phyloP scores from a whole-genome alignment of 2,888 invertebrate genomes.

The Microctonus brassicae region DNA sequence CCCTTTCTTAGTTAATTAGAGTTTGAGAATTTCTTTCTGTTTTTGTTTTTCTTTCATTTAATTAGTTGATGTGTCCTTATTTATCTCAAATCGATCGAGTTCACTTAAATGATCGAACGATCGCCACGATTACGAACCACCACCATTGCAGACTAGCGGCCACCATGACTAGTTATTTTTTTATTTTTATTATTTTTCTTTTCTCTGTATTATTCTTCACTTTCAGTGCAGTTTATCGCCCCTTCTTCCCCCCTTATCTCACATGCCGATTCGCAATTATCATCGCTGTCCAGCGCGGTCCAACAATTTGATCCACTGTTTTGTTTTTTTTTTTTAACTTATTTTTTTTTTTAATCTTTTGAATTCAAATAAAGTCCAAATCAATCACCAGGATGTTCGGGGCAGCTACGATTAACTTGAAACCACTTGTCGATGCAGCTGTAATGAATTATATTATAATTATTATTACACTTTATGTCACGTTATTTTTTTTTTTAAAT shows the following conservation, averaged over 20 bases:
- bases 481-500: neutral
- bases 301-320: constrained; percentile 57
- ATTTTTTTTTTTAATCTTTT: constrained; percentile 45
- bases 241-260: constrained; percentile 49
- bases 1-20: constrained; percentile 51
- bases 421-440: constrained; percentile 99
- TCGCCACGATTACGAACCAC: constrained; percentile 60
- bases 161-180: constrained; percentile 68
- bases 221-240: constrained; percentile 37
- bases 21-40: constrained; percentile 52
- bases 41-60: constrained; percentile 11
- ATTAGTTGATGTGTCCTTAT: constrained; percentile 5
- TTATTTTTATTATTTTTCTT: constrained; percentile 49
- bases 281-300: constrained; percentile 50
- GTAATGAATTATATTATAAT: constrained; percentile 66
- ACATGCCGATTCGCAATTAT: constrained; percentile 42
- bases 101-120: constrained; percentile 55
- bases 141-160: constrained; percentile 68
- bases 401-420: constrained; percentile 98
- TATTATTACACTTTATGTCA: neutral
- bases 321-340: constrained; percentile 28
- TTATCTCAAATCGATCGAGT: constrained; percentile 56
- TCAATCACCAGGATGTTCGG: constrained; percentile 97
- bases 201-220: constrained; percentile 29
- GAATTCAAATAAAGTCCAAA: constrained; percentile 54